These are phyloP conservation scores for Nomada ferruginata DNA, from an alignment of 2,888 invertebrate genomes.

Conservation along the genomic window DNA sequence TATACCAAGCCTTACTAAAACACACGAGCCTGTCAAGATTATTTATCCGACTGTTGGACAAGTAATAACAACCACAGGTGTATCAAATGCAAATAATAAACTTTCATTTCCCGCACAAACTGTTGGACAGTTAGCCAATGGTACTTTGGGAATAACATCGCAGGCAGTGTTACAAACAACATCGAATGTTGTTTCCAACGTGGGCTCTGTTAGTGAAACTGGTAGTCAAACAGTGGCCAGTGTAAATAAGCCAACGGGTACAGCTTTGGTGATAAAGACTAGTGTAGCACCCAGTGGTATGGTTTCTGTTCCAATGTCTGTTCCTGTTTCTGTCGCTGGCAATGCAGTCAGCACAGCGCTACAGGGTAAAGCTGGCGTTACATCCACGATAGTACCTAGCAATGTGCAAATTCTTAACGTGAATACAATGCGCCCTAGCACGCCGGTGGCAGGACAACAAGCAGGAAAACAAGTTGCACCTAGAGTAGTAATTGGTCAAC, in stretches of 20 bases:
- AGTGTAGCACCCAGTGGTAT: conserved; percentile 81
- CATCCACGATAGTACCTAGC: conserved; percentile 88
- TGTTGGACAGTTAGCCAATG: conserved; percentile 87
- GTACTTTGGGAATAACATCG: conserved; percentile 87
- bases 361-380: conserved; percentile 79
- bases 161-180: conserved; percentile 86
- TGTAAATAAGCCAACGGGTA: conserved; percentile 80
- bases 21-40: conserved; percentile 83
- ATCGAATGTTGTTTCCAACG: conserved; percentile 82
- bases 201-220: conserved; percentile 70
- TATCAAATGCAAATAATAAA: conserved; percentile 86
- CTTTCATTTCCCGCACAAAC: conserved; percentile 88
- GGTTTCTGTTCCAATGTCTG: conserved; percentile 83
- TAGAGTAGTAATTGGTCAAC: conserved; percentile 93
- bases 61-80: conserved; percentile 80
- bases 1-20: conserved; percentile 67
- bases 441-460: conserved; percentile 90
- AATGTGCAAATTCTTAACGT: conserved; percentile 94
- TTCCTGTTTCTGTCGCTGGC: conserved; percentile 79
- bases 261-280: conserved; percentile 84
- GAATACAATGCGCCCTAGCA: conserved; percentile 88
- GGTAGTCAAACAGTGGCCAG: conserved; percentile 74
- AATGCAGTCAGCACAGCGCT: conserved; percentile 78
- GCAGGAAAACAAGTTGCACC: conserved; percentile 88
- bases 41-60: conserved; percentile 82